Evolutionary conservation across 2,113 vertebrate species (phyloP).

Genomic region (Neoarius graeffei): DNA sequence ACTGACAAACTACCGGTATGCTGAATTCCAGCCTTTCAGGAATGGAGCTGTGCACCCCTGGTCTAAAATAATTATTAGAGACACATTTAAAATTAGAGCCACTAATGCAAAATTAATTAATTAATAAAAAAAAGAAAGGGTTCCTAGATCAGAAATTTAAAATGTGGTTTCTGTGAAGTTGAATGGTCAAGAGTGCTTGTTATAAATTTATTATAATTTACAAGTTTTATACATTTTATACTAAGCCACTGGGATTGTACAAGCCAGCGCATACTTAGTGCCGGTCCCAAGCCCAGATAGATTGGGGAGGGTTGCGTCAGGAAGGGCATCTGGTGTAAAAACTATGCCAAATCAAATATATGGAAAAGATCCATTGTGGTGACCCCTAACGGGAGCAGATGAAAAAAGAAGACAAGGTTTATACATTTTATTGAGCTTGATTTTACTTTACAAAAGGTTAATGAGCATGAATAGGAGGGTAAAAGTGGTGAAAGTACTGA

Average conservation of each 20-base stretch:
- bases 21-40: background rate
- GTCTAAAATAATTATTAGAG: background rate
- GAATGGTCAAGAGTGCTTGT: background rate
- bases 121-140: too few species aligned
- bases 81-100: background rate
- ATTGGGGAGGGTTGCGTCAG: too few species aligned
- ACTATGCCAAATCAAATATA: too few species aligned
- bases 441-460: background rate
- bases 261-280: too few species aligned
- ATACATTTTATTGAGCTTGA: background rate
- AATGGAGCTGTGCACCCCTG: background rate
- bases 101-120: background rate
- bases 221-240: background rate
- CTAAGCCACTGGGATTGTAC: too few species aligned
- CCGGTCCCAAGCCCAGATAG: too few species aligned
- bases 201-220: background rate
- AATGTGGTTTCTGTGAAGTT: background rate
- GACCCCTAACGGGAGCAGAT: too few species aligned
- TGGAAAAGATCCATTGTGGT: too few species aligned
- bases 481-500: background rate
- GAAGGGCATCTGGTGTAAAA: too few species aligned
- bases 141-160: background rate
- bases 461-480: background rate
- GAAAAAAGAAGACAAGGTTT: background rate
- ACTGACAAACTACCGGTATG: background rate